Evolutionary conservation across 2,888 invertebrate species (phyloP).

Genomic region (Eurytoma californica): DNA sequence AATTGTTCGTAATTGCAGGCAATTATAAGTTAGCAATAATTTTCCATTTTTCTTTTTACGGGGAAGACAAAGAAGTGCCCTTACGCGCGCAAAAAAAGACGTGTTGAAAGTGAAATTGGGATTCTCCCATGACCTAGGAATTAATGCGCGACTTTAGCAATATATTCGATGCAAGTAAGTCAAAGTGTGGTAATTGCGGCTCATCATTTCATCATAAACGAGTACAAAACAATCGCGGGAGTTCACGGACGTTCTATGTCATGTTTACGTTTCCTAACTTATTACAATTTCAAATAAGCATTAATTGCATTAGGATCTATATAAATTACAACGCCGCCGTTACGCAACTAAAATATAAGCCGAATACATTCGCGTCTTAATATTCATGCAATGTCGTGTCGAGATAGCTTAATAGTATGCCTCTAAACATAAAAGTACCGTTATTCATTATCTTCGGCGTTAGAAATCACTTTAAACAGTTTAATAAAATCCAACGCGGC

Average conservation of each 20-base stretch:
- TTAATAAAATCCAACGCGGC: conserved; percentile 31
- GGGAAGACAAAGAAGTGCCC: conserved; percentile 2
- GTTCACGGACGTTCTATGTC: conserved; percentile 55
- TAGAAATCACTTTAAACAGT: conserved; percentile 3
- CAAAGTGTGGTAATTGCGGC: conserved; percentile 6
- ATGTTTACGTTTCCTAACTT: conserved; percentile 51
- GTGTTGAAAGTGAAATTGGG: conserved; percentile 30
- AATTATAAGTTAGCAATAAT: background rate
- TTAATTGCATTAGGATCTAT: conserved; percentile 52
- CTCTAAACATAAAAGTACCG: conserved; percentile 36
- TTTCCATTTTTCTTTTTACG: background rate
- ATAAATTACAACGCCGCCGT: conserved; percentile 43
- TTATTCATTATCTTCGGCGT: conserved; percentile 27
- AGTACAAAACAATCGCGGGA: conserved; percentile 39
- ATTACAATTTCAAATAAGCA: conserved; percentile 48
- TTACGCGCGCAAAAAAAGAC: background rate
- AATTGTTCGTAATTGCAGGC: conserved; percentile 6
- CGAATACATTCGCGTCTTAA: conserved; percentile 29
- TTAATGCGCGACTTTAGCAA: conserved; percentile 26
- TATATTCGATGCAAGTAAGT: conserved; percentile 22
- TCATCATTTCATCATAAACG: conserved; percentile 36
- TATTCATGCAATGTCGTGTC: conserved; percentile 33
- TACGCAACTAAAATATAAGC: conserved; percentile 36
- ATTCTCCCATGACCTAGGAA: conserved; percentile 30
- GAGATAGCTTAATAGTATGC: conserved; percentile 1